phyloP scores from a whole-genome alignment of 2,797 vertebrate genomes.

The Cyclopterus lumpus region DNA sequence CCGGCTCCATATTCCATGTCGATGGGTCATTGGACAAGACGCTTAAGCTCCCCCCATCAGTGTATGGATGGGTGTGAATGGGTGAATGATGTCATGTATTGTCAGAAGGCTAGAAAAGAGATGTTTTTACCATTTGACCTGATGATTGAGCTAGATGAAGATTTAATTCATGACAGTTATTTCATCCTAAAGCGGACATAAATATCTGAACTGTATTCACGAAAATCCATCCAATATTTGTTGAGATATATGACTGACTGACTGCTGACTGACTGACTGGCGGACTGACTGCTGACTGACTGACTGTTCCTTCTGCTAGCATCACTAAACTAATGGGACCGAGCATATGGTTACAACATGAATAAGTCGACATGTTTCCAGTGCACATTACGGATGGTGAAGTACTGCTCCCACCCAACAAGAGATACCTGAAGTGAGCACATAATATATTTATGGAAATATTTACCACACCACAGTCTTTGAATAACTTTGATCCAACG shows the following conservation, averaged over 20 bases:
- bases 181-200: background rate
- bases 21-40: no score
- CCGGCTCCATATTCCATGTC: no score
- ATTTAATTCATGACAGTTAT: background rate
- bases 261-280: background rate
- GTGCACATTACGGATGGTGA: conserved; percentile 14
- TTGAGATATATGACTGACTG: background rate
- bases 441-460: conserved; percentile 40
- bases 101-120: no score
- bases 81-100: no score
- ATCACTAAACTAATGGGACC: background rate
- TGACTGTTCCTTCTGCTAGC: background rate
- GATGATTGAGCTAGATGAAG: no score
- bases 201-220: background rate
- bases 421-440: conserved; percentile 12
- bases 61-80: no score
- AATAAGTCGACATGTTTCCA: conserved; percentile 48
- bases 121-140: no score
- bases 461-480: conserved; percentile 39
- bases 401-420: conserved; percentile 20
- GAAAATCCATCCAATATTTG: no score
- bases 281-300: background rate
- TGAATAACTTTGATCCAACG: conserved; percentile 27
- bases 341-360: conserved; percentile 19
- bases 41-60: no score